A percentile compares a stretch with the other conserved stretches of the same genome.
phyloP scores from a whole-genome alignment of 2,888 invertebrate genomes.

The Escarpia spicata region DNA sequence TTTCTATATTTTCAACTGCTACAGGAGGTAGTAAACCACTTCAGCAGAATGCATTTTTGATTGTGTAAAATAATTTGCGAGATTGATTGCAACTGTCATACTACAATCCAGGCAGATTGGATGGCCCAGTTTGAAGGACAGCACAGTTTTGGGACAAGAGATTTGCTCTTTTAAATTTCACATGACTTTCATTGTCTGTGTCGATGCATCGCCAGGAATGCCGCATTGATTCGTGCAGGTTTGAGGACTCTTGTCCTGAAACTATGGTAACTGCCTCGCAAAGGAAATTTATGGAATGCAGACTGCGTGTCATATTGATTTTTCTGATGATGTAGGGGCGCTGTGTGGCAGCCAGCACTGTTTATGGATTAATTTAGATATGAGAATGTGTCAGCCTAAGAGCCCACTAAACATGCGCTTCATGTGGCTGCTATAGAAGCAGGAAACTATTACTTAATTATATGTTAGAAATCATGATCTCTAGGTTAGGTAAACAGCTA shows the following conservation, averaged over 20 bases:
- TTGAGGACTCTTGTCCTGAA: background rate
- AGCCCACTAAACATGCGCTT: background rate
- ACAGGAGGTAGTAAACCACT: background rate
- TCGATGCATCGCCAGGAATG: background rate
- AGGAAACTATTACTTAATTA: background rate
- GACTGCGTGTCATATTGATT: background rate
- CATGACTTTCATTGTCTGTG: background rate
- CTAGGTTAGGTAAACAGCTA: background rate
- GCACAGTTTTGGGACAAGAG: background rate
- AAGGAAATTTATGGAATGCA: conserved; percentile 5
- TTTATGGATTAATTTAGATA: background rate
- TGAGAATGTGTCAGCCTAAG: background rate
- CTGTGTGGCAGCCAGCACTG: background rate
- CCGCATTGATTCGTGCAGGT: background rate
- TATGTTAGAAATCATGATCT: background rate
- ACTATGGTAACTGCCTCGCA: background rate
- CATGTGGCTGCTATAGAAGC: background rate
- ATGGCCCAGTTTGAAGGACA: background rate
- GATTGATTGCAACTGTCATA: background rate
- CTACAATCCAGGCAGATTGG: background rate
- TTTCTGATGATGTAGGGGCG: background rate
- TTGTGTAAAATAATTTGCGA: background rate
- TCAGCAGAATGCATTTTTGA: background rate
- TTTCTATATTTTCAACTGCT: background rate
- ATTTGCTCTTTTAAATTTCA: background rate